These are phyloP conservation scores for Papilio demoleus DNA, from an alignment of 2,888 invertebrate species.

Conservation along the genomic window DNA sequence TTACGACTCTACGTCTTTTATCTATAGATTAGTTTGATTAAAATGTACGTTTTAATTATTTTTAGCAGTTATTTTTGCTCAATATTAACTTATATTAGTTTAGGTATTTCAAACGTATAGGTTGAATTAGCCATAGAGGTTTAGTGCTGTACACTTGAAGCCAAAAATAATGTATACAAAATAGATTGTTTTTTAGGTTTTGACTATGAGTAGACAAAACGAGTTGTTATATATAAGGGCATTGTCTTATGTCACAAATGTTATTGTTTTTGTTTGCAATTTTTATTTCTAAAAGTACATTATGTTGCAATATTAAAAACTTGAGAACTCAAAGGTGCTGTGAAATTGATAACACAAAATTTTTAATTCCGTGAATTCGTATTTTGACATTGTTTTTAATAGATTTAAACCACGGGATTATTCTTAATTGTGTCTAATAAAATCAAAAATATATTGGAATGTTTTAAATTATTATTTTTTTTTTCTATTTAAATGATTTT, in stretches of 20 bases:
- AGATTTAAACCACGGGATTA: too few species aligned
- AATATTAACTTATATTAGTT: conserved; percentile 43
- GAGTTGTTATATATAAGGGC: neutral
- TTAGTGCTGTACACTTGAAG: conserved; percentile 27
- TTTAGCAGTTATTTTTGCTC: conserved; percentile 45
- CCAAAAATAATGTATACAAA: conserved; percentile 38
- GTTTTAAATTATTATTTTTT: too few species aligned
- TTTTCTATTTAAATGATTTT: too few species aligned
- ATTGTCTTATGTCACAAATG: neutral
- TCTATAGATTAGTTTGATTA: neutral
- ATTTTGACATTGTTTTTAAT: neutral
- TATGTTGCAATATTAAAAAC: neutral
- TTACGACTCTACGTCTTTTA: neutral
- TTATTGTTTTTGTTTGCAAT: conserved; percentile 1
- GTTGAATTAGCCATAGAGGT: conserved; percentile 22
- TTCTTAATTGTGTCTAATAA: too few species aligned
- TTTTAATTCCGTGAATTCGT: neutral
- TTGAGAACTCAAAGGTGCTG: neutral
- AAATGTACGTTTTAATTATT: conserved; percentile 23
- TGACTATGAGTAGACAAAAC: neutral
- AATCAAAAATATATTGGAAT: too few species aligned
- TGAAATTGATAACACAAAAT: neutral
- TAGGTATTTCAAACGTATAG: conserved; percentile 27
- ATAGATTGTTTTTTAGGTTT: conserved; percentile 21
- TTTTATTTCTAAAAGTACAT: neutral